Evolutionary conservation across 2,797 vertebrate genomes (phyloP).

Genomic region (Pagetopsis macropterus): DNA sequence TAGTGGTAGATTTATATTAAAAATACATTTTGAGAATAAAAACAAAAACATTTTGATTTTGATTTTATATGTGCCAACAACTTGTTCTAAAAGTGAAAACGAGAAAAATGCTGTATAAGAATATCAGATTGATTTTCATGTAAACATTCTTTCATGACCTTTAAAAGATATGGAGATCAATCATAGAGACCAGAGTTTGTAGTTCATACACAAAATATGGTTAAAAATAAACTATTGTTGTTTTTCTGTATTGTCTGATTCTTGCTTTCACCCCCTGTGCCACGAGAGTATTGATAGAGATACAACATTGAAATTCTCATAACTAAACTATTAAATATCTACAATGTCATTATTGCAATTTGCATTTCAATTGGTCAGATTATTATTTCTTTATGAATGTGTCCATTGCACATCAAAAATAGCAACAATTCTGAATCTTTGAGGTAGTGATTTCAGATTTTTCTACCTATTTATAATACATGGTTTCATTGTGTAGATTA

Average conservation of each 20-base stretch:
- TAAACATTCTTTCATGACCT: constrained; percentile 92
- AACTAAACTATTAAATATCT: not conserved
- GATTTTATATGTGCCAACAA: constrained; percentile 91
- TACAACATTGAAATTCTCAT: not conserved
- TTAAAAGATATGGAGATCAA: constrained; percentile 88
- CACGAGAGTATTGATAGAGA: not conserved
- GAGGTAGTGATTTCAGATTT: not conserved
- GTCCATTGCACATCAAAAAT: not conserved
- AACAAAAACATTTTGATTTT: constrained; percentile 83
- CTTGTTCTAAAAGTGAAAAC: constrained; percentile 89
- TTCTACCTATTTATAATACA: not conserved
- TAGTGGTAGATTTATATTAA: constrained; percentile 92
- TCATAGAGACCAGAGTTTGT: constrained; percentile 97
- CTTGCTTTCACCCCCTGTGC: constrained; percentile 62
- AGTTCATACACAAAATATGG: constrained; percentile 97
- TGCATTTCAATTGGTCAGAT: not conserved
- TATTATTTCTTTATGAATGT: not conserved
- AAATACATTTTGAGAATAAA: constrained; percentile 84
- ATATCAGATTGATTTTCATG: constrained; percentile 89
- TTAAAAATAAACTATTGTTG: constrained; percentile 99
- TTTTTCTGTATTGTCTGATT: constrained; percentile 84
- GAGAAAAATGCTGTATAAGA: constrained; percentile 84
- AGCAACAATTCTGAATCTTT: not conserved
- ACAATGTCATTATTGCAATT: not conserved
- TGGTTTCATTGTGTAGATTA: too few species aligned